phyloP scores from a whole-genome alignment of 2,888 invertebrate genomes.

The Drosophila kanekoi region DNA sequence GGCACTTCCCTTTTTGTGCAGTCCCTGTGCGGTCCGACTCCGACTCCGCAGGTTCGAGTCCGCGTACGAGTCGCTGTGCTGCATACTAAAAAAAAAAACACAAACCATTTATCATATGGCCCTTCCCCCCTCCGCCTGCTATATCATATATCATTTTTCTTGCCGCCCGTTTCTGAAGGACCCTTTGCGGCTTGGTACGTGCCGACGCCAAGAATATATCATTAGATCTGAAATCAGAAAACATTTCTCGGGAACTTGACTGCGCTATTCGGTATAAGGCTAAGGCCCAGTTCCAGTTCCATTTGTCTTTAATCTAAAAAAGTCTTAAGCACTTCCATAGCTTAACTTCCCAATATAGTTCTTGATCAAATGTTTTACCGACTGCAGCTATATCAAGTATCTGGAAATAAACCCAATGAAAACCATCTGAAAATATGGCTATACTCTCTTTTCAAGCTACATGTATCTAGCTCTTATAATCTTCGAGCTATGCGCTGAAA shows the following conservation, averaged over 20 bases:
- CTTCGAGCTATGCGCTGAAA: no score
- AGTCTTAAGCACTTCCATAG: no score
- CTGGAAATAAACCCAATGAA: no score
- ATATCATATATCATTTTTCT: slow-evolving; percentile 22
- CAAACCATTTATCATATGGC: slow-evolving; percentile 12
- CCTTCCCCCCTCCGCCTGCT: no score
- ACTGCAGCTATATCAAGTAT: no score
- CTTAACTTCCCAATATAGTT: no score
- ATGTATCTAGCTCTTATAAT: no score
- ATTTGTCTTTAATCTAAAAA: no score
- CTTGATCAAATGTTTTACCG: no score
- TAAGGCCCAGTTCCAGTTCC: not conserved
- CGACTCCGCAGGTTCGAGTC: not conserved
- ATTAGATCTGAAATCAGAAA: not conserved
- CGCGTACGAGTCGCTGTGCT: slow-evolving; percentile 5
- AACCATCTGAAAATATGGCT: no score
- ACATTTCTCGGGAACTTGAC: not conserved
- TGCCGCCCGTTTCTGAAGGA: slow-evolving; percentile 1
- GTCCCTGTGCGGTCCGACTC: slow-evolving; percentile 18
- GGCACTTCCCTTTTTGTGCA: slow-evolving; percentile 1
- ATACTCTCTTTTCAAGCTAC: no score
- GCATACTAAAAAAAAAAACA: slow-evolving; percentile 11
- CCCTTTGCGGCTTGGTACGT: slow-evolving; percentile 25
- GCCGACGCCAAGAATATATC: slow-evolving; percentile 9
- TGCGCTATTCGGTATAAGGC: not conserved